Percentiles rank a stretch among this genome's conserved stretches.
Conservation (phyloP, 2,797 vertebrate genomes). For the Propithecus deckenii region DNA sequence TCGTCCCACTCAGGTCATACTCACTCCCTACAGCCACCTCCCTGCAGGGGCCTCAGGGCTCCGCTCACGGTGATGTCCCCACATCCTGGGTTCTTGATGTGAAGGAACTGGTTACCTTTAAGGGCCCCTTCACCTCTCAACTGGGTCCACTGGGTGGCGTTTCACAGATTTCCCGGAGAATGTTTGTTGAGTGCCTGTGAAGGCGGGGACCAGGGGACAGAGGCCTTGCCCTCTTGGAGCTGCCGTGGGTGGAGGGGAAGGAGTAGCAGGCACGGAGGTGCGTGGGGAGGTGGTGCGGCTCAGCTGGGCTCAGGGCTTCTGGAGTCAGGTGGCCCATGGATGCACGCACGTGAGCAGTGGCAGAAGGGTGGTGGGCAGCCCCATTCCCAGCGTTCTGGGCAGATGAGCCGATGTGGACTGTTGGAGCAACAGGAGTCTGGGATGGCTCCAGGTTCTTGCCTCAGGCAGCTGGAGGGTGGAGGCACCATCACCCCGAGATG, state of each 20-base stretch:
- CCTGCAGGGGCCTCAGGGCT: not conserved
- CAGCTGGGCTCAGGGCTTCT: not conserved
- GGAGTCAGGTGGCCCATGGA: not conserved
- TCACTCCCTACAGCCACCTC: not conserved
- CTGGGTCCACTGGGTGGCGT: accelerated
- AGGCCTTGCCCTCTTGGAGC: not conserved
- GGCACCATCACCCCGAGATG: accelerated
- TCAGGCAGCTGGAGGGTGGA: not conserved
- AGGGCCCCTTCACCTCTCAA: not conserved
- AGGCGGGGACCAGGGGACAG: not conserved
- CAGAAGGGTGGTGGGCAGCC: not conserved
- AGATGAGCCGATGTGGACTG: not conserved
- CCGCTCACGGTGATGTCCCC: no score
- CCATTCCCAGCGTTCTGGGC: not conserved
- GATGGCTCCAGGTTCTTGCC: no score
- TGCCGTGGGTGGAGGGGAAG: not conserved
- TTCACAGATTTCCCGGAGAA: not conserved
- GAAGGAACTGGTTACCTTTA: not conserved
- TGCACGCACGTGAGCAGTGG: not conserved
- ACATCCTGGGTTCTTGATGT: not conserved
- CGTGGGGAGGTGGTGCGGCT: no score
- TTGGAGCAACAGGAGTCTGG: not conserved
- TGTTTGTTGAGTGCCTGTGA: not conserved
- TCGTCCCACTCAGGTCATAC: no score
- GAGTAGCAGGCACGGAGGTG: not conserved